Conservation (phyloP, 2,113 vertebrate species). For the Telmatochromis sp. region DNA sequence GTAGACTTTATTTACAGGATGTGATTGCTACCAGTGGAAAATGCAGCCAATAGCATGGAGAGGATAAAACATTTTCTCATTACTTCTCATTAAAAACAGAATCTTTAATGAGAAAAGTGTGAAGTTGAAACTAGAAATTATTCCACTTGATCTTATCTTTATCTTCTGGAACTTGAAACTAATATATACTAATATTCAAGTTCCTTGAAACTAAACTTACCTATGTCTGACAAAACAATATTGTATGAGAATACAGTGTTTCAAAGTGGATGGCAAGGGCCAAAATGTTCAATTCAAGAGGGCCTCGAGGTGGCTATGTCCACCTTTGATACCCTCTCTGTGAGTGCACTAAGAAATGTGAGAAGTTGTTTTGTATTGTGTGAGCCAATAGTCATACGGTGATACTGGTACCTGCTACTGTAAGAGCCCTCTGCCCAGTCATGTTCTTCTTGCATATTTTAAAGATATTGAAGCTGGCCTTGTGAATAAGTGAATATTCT, state of each 20-base stretch:
- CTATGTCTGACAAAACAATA: background rate
- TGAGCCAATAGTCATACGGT: background rate
- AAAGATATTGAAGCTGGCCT: background rate
- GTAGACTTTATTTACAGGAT: background rate
- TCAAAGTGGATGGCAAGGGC: background rate
- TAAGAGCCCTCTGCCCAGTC: background rate
- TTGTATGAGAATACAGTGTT: background rate
- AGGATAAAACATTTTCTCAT: background rate
- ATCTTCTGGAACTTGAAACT: background rate
- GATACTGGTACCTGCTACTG: background rate
- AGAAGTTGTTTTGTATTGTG: background rate
- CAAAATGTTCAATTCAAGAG: background rate
- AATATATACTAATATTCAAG: background rate
- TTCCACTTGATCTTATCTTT: background rate
- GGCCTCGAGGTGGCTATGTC: background rate
- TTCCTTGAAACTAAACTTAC: background rate
- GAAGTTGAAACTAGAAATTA: background rate
- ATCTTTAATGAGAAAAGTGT: background rate
- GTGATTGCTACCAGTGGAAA: background rate
- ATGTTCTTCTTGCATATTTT: background rate
- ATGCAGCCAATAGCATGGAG: background rate
- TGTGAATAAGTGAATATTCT: background rate
- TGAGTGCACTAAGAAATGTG: background rate
- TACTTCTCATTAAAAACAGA: background rate
- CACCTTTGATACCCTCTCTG: background rate